phyloP scores from a whole-genome alignment of 1,140 invertebrate genomes.

The Musca domestica region DNA sequence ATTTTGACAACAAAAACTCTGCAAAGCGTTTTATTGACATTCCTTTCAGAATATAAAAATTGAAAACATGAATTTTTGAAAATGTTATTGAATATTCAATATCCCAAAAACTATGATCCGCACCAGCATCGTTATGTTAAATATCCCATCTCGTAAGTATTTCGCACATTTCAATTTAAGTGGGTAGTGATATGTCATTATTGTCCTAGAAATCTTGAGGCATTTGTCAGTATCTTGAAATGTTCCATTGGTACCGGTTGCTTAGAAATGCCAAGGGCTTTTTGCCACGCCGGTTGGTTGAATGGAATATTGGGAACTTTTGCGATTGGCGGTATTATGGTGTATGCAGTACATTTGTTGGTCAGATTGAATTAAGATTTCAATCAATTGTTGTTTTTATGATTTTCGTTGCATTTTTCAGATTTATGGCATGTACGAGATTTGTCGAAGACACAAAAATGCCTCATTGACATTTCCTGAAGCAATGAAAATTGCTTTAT shows the following conservation, averaged over 20 bases:
- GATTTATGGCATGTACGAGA: constrained; percentile 40
- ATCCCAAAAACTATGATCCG: constrained; percentile 55
- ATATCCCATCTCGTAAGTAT: constrained; percentile 55
- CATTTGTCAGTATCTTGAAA: constrained; percentile 66
- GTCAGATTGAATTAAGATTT: constrained; percentile 53
- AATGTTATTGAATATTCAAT: too few relatives aligned
- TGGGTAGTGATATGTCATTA: neutral
- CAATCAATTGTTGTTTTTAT: too few relatives aligned
- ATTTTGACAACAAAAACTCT: too few relatives aligned
- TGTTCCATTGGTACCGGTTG: constrained; percentile 74
- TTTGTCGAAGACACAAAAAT: constrained; percentile 57
- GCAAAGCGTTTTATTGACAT: too few relatives aligned
- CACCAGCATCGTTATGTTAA: constrained; percentile 55
- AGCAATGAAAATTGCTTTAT: constrained; percentile 64
- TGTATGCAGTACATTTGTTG: constrained; percentile 70
- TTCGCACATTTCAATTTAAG: neutral
- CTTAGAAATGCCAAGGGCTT: constrained; percentile 72
- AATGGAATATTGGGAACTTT: constrained; percentile 62
- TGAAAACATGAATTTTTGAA: too few relatives aligned
- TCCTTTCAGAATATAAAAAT: too few relatives aligned
- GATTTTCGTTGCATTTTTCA: too few relatives aligned
- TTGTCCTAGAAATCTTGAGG: constrained; percentile 60
- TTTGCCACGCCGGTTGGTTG: constrained; percentile 67
- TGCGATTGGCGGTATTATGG: constrained; percentile 65
- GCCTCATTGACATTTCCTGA: constrained; percentile 66